These are phyloP conservation scores for Eupithecia exiguata DNA, from an alignment of 2,888 invertebrate genomes.

Conservation along the genomic window DNA sequence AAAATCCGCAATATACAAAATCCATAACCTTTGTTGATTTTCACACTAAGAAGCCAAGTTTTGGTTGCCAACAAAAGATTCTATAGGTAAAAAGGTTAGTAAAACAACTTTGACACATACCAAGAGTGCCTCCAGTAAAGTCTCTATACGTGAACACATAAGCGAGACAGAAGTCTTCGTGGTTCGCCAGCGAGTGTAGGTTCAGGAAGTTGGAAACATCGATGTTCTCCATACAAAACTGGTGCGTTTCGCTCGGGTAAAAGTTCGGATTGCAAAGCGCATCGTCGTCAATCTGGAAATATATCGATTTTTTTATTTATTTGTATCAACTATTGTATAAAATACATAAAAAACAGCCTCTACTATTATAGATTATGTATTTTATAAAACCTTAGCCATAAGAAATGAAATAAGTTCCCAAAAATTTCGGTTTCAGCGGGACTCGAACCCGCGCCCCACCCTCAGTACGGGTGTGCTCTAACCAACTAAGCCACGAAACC, in stretches of 20 bases:
- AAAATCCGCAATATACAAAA: too few relatives aligned
- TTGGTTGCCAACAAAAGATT: too few relatives aligned
- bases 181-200: conserved; percentile 97
- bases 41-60: too few relatives aligned
- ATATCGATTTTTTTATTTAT: neutral
- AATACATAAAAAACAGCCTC: too few relatives aligned
- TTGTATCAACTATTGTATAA: too few relatives aligned
- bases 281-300: conserved; percentile 94
- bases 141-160: conserved; percentile 99
- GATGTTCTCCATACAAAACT: conserved; percentile 97
- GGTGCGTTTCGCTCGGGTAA: conserved; percentile 86
- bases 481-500: too few relatives aligned
- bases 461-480: too few relatives aligned
- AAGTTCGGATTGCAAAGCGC: conserved; percentile 86
- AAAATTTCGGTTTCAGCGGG: too few relatives aligned
- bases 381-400: neutral
- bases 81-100: too few relatives aligned
- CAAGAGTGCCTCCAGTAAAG: conserved; percentile 98
- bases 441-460: too few relatives aligned
- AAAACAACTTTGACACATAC: conserved; percentile 47
- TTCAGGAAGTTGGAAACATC: conserved; percentile 99
- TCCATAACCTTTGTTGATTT: neutral
- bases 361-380: too few relatives aligned
- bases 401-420: too few relatives aligned
- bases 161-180: conserved; percentile 99